Conservation (phyloP, 2,888 invertebrate species). For the Lydus trimaculatus region DNA sequence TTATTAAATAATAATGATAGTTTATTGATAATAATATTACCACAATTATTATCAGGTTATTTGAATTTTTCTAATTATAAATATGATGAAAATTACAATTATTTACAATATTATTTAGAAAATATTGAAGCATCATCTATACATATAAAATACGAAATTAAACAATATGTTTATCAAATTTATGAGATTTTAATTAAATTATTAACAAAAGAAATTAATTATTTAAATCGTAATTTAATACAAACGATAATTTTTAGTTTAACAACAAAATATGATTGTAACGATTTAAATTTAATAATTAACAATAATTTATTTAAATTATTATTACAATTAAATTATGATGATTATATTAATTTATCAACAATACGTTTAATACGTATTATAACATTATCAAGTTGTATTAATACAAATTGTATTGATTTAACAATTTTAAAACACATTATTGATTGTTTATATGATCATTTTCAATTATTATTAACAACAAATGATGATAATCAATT, state of each 20-base stretch:
- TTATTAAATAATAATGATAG: constrained; percentile 45
- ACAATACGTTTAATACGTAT: constrained; percentile 65
- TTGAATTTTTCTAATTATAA: constrained; percentile 61
- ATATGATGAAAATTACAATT: constrained; percentile 56
- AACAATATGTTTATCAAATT: constrained; percentile 64
- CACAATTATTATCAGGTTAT: constrained; percentile 65
- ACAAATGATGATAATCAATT: constrained; percentile 34
- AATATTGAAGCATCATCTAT: constrained; percentile 64
- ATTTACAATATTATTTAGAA: constrained; percentile 66
- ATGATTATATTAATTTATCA: constrained; percentile 59
- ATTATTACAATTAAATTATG: constrained; percentile 54
- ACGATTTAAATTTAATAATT: constrained; percentile 66
- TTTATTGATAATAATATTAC: constrained; percentile 59
- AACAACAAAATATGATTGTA: constrained; percentile 64
- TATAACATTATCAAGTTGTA: constrained; percentile 64
- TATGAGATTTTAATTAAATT: constrained; percentile 62
- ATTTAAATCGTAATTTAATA: constrained; percentile 58
- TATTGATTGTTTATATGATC: constrained; percentile 63
- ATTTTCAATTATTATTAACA: constrained; percentile 54
- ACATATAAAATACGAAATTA: constrained; percentile 63
- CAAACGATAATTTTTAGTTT: constrained; percentile 65
- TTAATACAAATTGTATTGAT: constrained; percentile 63
- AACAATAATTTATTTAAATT: constrained; percentile 64
- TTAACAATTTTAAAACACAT: constrained; percentile 61
- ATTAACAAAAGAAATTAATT: constrained; percentile 44